Evolutionary conservation across 2,113 vertebrate genomes (phyloP).

Genomic region (Ovis aries): ARS-UI_Ramb_v3.0 NC_056072.1:37295001-37295500

Average conservation of each 20-base stretch:
- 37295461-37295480: conserved; percentile 66
- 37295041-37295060: conserved; percentile 23
- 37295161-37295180: background rate
- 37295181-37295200: conserved; percentile 58
- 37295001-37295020: conserved; percentile 22
- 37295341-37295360: conserved; percentile 48
- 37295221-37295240: conserved; percentile 30
- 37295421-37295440: conserved; percentile 72
- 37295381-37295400: conserved; percentile 75
- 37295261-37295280: conserved; percentile 38
- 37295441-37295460: conserved; percentile 61
- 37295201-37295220: conserved; percentile 54
- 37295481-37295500: background rate
- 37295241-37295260: conserved; percentile 42
- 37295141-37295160: conserved; percentile 61
- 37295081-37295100: background rate
- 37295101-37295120: conserved; percentile 41
- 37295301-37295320: conserved; percentile 68
- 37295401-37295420: conserved; percentile 76
- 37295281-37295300: conserved; percentile 59
- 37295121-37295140: conserved; percentile 51
- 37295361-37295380: conserved; percentile 82
- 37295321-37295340: background rate
- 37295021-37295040: background rate
- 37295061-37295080: conserved; percentile 6